These are phyloP conservation scores for Beris morrisii DNA, from an alignment of 2,888 invertebrate species.

Conservation along the genomic window DNA sequence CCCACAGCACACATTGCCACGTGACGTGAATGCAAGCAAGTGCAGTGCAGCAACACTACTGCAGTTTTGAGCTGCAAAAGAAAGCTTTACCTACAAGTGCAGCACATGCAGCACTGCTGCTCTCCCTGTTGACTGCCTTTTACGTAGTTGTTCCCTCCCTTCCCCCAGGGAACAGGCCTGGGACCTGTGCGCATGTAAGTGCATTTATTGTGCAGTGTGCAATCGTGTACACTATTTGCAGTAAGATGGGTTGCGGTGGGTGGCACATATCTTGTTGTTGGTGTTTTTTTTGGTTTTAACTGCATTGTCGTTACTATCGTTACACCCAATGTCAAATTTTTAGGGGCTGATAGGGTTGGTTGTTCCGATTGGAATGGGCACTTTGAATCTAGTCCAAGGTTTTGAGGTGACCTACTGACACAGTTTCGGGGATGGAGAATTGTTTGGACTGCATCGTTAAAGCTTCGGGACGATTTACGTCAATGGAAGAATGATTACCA, in stretches of 20 bases:
- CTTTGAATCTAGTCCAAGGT: constrained; percentile 37
- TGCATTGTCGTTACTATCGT: constrained; percentile 25
- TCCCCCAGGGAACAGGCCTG: no score
- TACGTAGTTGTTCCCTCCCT: no score
- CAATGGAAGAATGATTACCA: constrained; percentile 25
- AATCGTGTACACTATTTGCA: background rate
- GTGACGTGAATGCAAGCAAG: no score
- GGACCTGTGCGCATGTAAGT: no score
- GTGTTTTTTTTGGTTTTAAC: background rate
- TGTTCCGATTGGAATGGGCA: constrained; percentile 9
- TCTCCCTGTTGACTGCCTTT: no score
- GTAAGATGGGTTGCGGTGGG: background rate
- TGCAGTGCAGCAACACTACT: no score
- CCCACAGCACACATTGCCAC: no score
- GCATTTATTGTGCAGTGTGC: no score
- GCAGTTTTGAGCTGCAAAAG: no score
- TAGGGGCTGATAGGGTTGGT: constrained; percentile 20
- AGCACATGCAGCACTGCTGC: no score
- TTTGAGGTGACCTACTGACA: constrained; percentile 38
- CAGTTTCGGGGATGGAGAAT: constrained; percentile 28
- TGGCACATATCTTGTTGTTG: constrained; percentile 2
- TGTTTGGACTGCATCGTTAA: constrained; percentile 24
- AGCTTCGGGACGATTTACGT: constrained; percentile 23
- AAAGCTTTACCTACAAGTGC: no score
- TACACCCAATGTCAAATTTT: constrained; percentile 16